Evolutionary conservation across 2,888 invertebrate species (phyloP).

Genomic region (Ferdinandea cuprea): DNA sequence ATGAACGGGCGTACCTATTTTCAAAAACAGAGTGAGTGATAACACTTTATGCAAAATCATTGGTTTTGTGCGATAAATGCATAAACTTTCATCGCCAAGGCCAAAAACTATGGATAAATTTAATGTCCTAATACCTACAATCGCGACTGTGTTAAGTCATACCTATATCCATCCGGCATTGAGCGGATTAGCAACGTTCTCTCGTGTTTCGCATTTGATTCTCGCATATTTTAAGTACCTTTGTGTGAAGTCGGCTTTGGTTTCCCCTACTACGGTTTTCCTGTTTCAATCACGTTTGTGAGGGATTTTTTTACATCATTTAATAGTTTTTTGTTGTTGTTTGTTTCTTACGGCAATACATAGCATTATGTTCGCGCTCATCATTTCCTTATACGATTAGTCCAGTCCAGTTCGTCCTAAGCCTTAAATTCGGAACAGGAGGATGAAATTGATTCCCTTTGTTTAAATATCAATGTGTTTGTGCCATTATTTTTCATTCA

Average conservation of each 20-base stretch:
- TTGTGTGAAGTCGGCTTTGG: constrained; percentile 47
- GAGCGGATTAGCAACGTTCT: constrained; percentile 69
- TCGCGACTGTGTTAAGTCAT: constrained; percentile 46
- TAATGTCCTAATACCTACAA: constrained; percentile 4
- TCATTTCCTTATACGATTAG: constrained; percentile 70
- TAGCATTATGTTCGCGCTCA: constrained; percentile 56
- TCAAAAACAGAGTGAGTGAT: too few relatives aligned
- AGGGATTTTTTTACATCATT: constrained; percentile 29
- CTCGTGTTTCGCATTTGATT: constrained; percentile 43
- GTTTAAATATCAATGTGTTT: constrained; percentile 6
- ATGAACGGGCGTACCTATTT: too few relatives aligned
- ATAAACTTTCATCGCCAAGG: too few relatives aligned
- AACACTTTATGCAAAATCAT: too few relatives aligned
- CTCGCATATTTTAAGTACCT: constrained; percentile 51
- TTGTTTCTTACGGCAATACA: constrained; percentile 3
- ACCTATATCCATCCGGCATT: constrained; percentile 59
- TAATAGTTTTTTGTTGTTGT: constrained; percentile 18
- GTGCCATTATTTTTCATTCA: neutral
- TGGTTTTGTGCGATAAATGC: too few relatives aligned
- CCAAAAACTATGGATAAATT: too few relatives aligned
- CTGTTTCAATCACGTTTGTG: too few relatives aligned
- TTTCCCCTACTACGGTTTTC: constrained; percentile 26
- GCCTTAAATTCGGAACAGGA: constrained; percentile 51
- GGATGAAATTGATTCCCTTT: constrained; percentile 57
- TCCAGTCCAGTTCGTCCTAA: constrained; percentile 57